These are phyloP conservation scores for Pristionchus mayeri DNA, from an alignment of 2,888 invertebrate species.

Conservation along the genomic window DNA sequence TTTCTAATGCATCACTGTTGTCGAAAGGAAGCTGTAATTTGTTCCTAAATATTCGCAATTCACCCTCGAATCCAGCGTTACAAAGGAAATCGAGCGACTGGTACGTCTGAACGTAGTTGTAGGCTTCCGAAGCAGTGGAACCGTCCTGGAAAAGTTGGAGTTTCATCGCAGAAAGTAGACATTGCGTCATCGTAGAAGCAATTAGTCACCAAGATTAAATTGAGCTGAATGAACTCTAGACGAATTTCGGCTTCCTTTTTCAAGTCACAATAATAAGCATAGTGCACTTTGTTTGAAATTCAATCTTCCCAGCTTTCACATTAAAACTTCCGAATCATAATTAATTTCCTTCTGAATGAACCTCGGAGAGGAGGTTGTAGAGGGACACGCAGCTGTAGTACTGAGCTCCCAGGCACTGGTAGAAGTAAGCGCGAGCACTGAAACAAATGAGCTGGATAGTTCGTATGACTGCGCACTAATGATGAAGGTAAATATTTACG, in stretches of 20 bases:
- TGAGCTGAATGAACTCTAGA: no score
- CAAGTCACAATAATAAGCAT: no score
- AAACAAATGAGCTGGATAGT: slow-evolving; percentile 45
- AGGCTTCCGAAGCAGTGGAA: slow-evolving; percentile 49
- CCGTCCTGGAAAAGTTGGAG: neutral
- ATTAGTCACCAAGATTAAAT: no score
- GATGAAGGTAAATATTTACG: no score
- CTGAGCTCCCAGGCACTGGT: slow-evolving; percentile 67
- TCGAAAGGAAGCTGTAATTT: neutral
- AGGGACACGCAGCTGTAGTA: slow-evolving; percentile 66
- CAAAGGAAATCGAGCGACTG: slow-evolving; percentile 65
- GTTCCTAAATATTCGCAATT: neutral
- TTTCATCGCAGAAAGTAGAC: neutral
- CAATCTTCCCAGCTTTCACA: no score
- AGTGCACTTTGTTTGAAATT: no score
- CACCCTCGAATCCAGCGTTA: slow-evolving; percentile 65
- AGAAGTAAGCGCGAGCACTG: slow-evolving; percentile 63
- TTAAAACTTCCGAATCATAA: no score
- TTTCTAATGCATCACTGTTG: neutral
- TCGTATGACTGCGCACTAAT: no score
- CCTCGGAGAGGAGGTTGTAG: slow-evolving; percentile 58
- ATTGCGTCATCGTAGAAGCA: no score
- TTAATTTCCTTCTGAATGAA: neutral
- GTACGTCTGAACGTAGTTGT: slow-evolving; percentile 65
- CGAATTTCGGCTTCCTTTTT: no score